Evolutionary conservation across 2,888 invertebrate genomes (phyloP).

Genomic region (Cecidostiba fungosa): DNA sequence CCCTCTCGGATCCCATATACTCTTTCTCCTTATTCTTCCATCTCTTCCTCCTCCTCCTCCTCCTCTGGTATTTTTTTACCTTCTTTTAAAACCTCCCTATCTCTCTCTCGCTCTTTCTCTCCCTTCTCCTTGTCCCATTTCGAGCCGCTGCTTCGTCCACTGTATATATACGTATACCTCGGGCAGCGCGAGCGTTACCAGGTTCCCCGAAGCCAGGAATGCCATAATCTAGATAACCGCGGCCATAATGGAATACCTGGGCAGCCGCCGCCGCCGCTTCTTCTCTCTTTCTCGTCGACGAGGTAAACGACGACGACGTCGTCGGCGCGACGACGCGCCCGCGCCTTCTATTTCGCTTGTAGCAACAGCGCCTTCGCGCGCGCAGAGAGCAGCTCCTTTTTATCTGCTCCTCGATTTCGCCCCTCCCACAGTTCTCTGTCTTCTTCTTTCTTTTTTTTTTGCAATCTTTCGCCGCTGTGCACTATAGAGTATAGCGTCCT

Average conservation of each 20-base stretch:
- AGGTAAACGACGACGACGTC: slow-evolving; percentile 42
- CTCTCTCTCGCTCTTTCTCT: slow-evolving; percentile 22
- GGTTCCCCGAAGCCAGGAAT: slow-evolving; percentile 76
- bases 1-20: slow-evolving; percentile 21
- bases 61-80: slow-evolving; percentile 30
- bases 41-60: slow-evolving; percentile 20
- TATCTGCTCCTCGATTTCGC: slow-evolving; percentile 73
- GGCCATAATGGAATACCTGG: slow-evolving; percentile 78
- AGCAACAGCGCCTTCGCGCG: slow-evolving; percentile 66
- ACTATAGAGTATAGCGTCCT: neutral
- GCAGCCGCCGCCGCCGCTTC: slow-evolving; percentile 1
- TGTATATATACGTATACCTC: slow-evolving; percentile 10
- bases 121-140: slow-evolving; percentile 38
- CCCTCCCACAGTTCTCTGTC: slow-evolving; percentile 59
- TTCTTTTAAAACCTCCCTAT: slow-evolving; percentile 47
- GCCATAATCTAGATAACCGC: slow-evolving; percentile 79
- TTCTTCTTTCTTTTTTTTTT: slow-evolving; percentile 9
- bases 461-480: slow-evolving; percentile 17
- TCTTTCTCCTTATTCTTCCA: slow-evolving; percentile 44
- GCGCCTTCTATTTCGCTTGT: slow-evolving; percentile 27
- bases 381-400: slow-evolving; percentile 69
- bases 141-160: slow-evolving; percentile 50
- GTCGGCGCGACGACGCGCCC: slow-evolving; percentile 1
- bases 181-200: slow-evolving; percentile 64
- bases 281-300: slow-evolving; percentile 50